These are phyloP conservation scores for Pammene aurita DNA, from an alignment of 2,888 invertebrate species.

Conservation along the genomic window DNA sequence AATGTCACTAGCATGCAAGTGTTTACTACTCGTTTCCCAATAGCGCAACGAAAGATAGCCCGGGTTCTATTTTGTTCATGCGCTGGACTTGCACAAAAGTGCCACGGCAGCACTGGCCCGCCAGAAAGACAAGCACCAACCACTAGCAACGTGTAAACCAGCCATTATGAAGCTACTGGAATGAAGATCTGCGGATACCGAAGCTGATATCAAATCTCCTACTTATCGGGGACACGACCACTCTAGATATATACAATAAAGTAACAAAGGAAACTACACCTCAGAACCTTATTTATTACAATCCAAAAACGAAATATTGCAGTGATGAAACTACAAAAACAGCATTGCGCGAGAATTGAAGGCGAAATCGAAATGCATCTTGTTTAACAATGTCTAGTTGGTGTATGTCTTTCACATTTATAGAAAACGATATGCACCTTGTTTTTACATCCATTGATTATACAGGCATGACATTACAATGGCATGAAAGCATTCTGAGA, in stretches of 20 bases:
- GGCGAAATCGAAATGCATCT: slow-evolving; percentile 46
- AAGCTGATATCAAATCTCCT: slow-evolving; percentile 72
- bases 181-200: slow-evolving; percentile 68
- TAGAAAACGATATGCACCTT: slow-evolving; percentile 46
- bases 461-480: slow-evolving; percentile 58
- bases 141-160: slow-evolving; percentile 3
- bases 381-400: slow-evolving; percentile 69
- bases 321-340: slow-evolving; percentile 41
- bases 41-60: slow-evolving; percentile 9
- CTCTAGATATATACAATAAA: slow-evolving; percentile 78
- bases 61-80: slow-evolving; percentile 3
- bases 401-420: slow-evolving; percentile 57
- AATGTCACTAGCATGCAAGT: background rate
- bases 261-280: slow-evolving; percentile 61
- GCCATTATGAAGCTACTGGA: slow-evolving; percentile 71
- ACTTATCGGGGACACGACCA: slow-evolving; percentile 73
- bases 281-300: slow-evolving; percentile 59
- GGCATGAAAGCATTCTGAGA: slow-evolving; percentile 57
- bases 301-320: slow-evolving; percentile 44
- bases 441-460: slow-evolving; percentile 37
- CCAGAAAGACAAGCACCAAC: background rate
- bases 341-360: slow-evolving; percentile 48
- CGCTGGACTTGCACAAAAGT: background rate
- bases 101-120: background rate
- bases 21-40: background rate